A percentile compares a stretch with the other conserved stretches of the same genome.
phyloP scores from a whole-genome alignment of 2,888 invertebrate genomes.

The Xylota sylvarum region DNA sequence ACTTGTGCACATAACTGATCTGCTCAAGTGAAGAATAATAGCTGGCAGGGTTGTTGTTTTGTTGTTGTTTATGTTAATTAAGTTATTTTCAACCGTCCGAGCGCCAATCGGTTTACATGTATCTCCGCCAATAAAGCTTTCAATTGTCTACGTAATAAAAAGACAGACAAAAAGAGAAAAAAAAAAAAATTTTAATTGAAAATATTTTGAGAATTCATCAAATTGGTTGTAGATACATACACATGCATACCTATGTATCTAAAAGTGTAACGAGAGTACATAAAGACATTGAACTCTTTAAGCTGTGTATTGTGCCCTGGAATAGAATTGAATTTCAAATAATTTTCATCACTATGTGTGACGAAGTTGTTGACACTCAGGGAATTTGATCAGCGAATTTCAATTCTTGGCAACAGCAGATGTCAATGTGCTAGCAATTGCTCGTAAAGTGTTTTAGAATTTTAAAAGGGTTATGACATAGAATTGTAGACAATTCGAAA shows the following conservation, averaged over 20 bases:
- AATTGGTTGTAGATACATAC: not conserved
- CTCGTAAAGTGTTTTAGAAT: not conserved
- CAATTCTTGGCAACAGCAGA: not conserved
- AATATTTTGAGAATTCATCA: constrained; percentile 20
- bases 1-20: constrained; percentile 27
- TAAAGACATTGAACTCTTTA: constrained; percentile 24
- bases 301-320: not conserved
- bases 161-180: not conserved
- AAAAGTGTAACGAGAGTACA: constrained; percentile 4
- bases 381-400: constrained; percentile 1
- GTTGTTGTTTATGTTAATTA: constrained; percentile 48
- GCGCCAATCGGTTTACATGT: constrained; percentile 19
- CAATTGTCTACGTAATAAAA: constrained; percentile 29
- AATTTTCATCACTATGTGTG: constrained; percentile 20
- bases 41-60: not conserved
- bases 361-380: constrained; percentile 14
- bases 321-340: constrained; percentile 11
- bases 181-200: constrained; percentile 17
- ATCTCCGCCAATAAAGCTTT: constrained; percentile 29
- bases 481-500: no score
- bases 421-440: constrained; percentile 18
- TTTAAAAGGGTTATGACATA: not conserved
- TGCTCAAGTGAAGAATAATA: constrained; percentile 35
- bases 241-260: not conserved
- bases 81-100: constrained; percentile 32